These are phyloP conservation scores for Lymantria dispar DNA, from an alignment of 2,888 invertebrate species.

Conservation along the genomic window DNA sequence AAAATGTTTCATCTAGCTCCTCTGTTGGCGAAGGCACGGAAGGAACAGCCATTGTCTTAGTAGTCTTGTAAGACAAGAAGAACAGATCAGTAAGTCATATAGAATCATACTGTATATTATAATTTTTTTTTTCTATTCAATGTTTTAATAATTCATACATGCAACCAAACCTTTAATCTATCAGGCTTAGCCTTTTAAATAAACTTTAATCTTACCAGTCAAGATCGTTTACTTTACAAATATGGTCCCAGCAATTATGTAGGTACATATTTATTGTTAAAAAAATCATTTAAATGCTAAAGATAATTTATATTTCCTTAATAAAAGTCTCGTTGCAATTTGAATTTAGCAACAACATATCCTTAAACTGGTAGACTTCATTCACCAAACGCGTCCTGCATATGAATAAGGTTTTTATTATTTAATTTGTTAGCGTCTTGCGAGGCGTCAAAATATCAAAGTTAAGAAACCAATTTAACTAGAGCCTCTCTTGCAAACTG, in stretches of 20 bases:
- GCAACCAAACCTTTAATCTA: neutral
- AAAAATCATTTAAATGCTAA: slow-evolving; percentile 22
- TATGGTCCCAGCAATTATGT: slow-evolving; percentile 9
- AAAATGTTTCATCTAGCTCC: too few species aligned
- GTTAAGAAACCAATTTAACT: slow-evolving; percentile 35
- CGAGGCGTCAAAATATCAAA: slow-evolving; percentile 70
- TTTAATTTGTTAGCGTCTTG: slow-evolving; percentile 68
- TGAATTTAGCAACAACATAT: slow-evolving; percentile 39
- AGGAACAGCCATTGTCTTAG: too few species aligned
- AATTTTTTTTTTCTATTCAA: slow-evolving; percentile 7
- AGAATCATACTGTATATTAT: too few species aligned
- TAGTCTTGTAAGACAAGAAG: too few species aligned
- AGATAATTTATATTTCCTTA: slow-evolving; percentile 16
- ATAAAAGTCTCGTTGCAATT: slow-evolving; percentile 33
- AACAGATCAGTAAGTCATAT: too few species aligned
- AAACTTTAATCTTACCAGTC: slow-evolving; percentile 4
- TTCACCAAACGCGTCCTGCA: slow-evolving; percentile 52
- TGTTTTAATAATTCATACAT: slow-evolving; percentile 4
- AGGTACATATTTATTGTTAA: neutral
- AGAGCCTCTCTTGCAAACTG: slow-evolving; percentile 24
- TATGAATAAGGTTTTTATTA: slow-evolving; percentile 66
- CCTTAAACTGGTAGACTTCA: slow-evolving; percentile 44
- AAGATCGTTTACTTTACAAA: slow-evolving; percentile 5
- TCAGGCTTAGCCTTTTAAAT: neutral
- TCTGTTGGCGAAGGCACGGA: too few species aligned